Conservation (phyloP, 2,888 invertebrate species). For the Lissocephala sabroskyi region DNA sequence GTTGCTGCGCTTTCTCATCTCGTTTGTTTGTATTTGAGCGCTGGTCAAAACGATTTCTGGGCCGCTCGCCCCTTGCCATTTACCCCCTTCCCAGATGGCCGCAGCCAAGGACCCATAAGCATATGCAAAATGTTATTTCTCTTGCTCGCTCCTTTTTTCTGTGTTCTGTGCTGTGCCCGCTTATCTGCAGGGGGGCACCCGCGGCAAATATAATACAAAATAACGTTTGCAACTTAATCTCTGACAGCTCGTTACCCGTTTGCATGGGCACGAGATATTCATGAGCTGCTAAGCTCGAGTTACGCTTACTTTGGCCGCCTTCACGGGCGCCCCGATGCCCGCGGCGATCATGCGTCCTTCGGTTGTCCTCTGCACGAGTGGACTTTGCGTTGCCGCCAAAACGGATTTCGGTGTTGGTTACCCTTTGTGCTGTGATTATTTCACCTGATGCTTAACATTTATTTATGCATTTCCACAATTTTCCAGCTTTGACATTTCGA, state of each 20-base stretch:
- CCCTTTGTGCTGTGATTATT: conserved; percentile 28
- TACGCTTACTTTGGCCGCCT: conserved; percentile 52
- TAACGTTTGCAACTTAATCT: conserved; percentile 67
- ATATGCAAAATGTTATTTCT: conserved; percentile 53
- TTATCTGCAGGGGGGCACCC: conserved; percentile 36
- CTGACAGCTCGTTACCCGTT: conserved; percentile 66
- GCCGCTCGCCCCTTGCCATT: too few relatives aligned
- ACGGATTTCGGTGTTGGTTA: neutral
- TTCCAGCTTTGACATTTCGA: conserved; percentile 52
- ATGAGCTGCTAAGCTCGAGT: conserved; percentile 67
- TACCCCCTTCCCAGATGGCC: neutral
- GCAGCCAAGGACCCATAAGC: conserved; percentile 27
- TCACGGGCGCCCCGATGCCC: too few relatives aligned
- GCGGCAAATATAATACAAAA: conserved; percentile 63
- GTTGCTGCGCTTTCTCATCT: conserved; percentile 57
- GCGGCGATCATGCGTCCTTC: neutral
- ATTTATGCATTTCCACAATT: conserved; percentile 51
- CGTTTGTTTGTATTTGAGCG: conserved; percentile 31
- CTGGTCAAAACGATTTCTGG: conserved; percentile 67
- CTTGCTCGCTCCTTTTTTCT: too few relatives aligned
- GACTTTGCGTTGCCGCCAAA: too few relatives aligned
- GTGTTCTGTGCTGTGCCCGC: conserved; percentile 46
- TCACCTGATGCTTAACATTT: conserved; percentile 42
- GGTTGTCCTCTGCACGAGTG: neutral
- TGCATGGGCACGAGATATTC: conserved; percentile 66